A percentile compares a stretch with the other conserved stretches of the same genome.
These are phyloP conservation scores for Drosophila burlai DNA, from an alignment of 1,140 invertebrate species.

Conservation along the genomic window DNA sequence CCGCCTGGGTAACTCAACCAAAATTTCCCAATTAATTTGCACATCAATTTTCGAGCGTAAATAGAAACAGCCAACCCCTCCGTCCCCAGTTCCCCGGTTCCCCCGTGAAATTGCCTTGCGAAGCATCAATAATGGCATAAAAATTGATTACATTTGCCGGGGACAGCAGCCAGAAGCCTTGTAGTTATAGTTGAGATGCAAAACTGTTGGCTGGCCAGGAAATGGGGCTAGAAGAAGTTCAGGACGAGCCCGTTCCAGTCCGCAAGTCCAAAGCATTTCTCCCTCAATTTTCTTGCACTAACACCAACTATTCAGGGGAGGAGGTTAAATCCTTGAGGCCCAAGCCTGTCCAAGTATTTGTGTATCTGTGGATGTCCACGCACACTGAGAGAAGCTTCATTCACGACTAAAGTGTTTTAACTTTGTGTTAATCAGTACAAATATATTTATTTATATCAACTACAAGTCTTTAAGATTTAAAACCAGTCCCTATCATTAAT, in stretches of 20 bases:
- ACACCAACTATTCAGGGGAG: conserved; percentile 37
- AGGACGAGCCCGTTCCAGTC: conserved; percentile 17
- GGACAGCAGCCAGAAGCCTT: conserved; percentile 26
- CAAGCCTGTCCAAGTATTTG: conserved; percentile 48
- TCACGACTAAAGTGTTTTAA: neutral
- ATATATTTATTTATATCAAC: neutral
- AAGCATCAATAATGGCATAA: conserved; percentile 82
- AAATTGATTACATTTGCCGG: conserved; percentile 79
- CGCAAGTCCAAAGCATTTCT: neutral
- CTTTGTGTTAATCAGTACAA: no score
- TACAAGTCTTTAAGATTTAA: neutral
- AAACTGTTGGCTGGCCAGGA: conserved; percentile 57
- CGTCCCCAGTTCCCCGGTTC: no score
- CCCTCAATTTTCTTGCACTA: conserved; percentile 60
- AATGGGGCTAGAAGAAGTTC: conserved; percentile 48
- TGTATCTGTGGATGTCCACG: conserved; percentile 26
- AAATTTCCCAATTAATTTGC: conserved; percentile 80
- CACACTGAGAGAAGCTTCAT: conserved; percentile 14
- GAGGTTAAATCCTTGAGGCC: conserved; percentile 62
- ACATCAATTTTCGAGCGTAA: conserved; percentile 62
- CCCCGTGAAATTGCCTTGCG: conserved; percentile 57
- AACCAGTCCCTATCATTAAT: no score
- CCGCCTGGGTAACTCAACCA: conserved; percentile 41
- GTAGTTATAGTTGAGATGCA: conserved; percentile 63
- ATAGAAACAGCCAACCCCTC: conserved; percentile 39